phyloP scores from a whole-genome alignment of 2,797 vertebrate species.

The Notolabrus celidotus region DNA sequence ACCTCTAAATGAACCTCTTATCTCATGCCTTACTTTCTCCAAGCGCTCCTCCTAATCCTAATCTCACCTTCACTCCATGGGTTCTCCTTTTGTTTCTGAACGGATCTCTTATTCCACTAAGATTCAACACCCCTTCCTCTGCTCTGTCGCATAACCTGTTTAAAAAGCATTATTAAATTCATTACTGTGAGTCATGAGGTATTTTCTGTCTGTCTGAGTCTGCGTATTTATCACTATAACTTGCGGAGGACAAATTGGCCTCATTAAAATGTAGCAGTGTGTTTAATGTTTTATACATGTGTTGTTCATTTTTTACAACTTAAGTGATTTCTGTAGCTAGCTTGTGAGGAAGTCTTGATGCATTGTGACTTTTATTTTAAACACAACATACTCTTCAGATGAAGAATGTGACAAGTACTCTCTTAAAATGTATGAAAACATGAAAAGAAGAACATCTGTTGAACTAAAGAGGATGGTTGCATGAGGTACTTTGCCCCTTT shows the following conservation, averaged over 20 bases:
- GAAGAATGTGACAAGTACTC: background rate
- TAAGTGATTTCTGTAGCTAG: conserved; percentile 10
- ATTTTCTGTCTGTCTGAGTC: conserved; percentile 22
- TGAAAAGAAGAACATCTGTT: background rate
- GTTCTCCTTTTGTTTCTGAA: conserved; percentile 12
- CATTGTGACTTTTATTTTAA: conserved; percentile 25
- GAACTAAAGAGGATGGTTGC: background rate
- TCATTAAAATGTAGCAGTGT: conserved; percentile 16
- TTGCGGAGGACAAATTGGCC: conserved; percentile 12
- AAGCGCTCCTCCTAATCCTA: background rate
- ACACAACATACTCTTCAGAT: conserved; percentile 10
- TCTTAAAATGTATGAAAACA: background rate
- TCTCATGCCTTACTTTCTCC: conserved; percentile 10
- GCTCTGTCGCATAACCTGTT: background rate
- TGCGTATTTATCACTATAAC: background rate
- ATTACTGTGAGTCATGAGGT: background rate
- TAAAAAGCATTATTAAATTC: conserved; percentile 13
- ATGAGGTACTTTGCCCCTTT: too few relatives aligned
- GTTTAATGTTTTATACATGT: conserved; percentile 17
- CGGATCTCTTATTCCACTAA: background rate
- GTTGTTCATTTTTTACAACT: conserved; percentile 11
- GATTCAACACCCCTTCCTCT: background rate
- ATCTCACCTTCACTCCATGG: conserved; percentile 1
- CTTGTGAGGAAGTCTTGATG: conserved; percentile 11
- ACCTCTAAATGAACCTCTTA: background rate